phyloP scores from a whole-genome alignment of 2,797 vertebrate genomes.

The Mormyrops boulengeri region DNA sequence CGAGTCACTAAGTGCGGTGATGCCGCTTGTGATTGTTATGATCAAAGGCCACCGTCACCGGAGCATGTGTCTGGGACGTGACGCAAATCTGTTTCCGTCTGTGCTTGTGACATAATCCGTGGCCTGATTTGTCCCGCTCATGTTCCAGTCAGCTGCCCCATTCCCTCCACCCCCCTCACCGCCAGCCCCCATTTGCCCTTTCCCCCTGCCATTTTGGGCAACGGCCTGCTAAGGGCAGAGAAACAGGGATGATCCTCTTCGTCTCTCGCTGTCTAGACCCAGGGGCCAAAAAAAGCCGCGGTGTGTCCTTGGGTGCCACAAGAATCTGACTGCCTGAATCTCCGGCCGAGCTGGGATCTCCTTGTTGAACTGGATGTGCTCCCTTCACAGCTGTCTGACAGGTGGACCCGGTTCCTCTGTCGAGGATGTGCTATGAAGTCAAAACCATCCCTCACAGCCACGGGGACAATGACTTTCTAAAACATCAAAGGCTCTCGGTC shows the following conservation, averaged over 20 bases:
- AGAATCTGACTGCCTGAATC: neutral
- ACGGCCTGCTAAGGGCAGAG: neutral
- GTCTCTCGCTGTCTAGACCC: neutral
- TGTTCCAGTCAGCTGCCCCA: neutral
- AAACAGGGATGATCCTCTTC: neutral
- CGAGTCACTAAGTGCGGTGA: neutral
- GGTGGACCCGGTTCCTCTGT: neutral
- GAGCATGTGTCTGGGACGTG: neutral
- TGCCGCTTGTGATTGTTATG: neutral
- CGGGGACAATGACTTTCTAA: neutral
- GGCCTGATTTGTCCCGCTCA: neutral
- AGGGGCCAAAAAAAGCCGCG: neutral
- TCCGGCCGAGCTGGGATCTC: neutral
- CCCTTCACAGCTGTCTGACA: neutral
- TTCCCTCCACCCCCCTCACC: neutral
- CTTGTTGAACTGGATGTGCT: neutral
- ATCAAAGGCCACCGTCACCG: neutral
- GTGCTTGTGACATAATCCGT: neutral
- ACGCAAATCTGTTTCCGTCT: neutral
- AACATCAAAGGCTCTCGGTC: neutral
- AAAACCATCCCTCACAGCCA: neutral
- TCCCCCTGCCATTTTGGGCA: neutral
- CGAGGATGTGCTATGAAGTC: neutral
- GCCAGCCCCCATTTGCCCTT: neutral
- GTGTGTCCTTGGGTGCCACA: neutral